A percentile compares a stretch with the other conserved stretches of the same genome.
Evolutionary conservation across 1,140 invertebrate species (phyloP).

Genomic region (Pogonus chalceus): DNA sequence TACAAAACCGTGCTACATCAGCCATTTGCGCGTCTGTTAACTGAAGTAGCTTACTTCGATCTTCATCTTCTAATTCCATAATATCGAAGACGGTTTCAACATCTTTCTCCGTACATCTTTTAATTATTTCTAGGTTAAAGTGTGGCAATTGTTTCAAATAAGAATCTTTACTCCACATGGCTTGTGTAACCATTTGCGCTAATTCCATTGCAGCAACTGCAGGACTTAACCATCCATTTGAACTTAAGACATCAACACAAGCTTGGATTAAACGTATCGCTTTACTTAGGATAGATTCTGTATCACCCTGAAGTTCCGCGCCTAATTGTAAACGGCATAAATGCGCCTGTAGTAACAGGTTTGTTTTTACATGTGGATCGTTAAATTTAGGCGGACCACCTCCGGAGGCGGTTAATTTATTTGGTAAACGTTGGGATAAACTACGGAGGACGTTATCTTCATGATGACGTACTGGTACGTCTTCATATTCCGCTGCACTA

Average conservation of each 20-base stretch:
- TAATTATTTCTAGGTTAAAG: slow-evolving; percentile 83
- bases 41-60: slow-evolving; percentile 75
- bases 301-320: slow-evolving; percentile 94
- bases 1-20: slow-evolving; percentile 96
- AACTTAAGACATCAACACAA: slow-evolving; percentile 96
- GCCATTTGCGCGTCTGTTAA: slow-evolving; percentile 82
- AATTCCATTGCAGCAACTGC: slow-evolving; percentile 99
- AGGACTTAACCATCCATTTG: slow-evolving; percentile 95
- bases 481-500: slow-evolving; percentile 93
- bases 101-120: slow-evolving; percentile 80
- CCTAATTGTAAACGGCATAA: slow-evolving; percentile 86
- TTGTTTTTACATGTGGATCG: slow-evolving; percentile 96
- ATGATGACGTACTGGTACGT: slow-evolving; percentile 86
- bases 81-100: slow-evolving; percentile 97
- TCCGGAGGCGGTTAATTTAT: slow-evolving; percentile 54
- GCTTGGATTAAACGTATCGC: slow-evolving; percentile 90
- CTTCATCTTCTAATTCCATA: slow-evolving; percentile 96
- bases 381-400: slow-evolving; percentile 60
- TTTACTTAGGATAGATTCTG: slow-evolving; percentile 82
- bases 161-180: slow-evolving; percentile 98
- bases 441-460: slow-evolving; percentile 86
- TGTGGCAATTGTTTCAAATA: slow-evolving; percentile 96
- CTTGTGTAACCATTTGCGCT: slow-evolving; percentile 98
- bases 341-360: slow-evolving; percentile 92
- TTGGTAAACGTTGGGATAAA: slow-evolving; percentile 66